A percentile compares a stretch with the other conserved stretches of the same genome.
Conservation (phyloP, 2,888 invertebrate genomes). For the Subacronicta megacephala region DNA sequence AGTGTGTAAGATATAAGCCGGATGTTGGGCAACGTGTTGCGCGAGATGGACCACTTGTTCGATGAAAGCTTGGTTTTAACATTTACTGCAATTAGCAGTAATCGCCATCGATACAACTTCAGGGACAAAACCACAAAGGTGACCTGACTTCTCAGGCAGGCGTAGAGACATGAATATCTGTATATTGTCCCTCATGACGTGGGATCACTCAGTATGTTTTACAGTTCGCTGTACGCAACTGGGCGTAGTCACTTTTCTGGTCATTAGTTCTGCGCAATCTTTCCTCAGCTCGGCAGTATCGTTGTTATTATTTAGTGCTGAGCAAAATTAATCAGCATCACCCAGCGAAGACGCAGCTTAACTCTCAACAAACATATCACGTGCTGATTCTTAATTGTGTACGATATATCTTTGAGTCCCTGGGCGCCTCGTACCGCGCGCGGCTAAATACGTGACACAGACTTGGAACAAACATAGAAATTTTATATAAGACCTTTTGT, state of each 20-base stretch:
- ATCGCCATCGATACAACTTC: too few species aligned
- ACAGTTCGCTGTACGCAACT: too few species aligned
- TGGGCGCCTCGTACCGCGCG: slow-evolving; percentile 12
- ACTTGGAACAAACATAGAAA: slow-evolving; percentile 4
- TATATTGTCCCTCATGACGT: too few species aligned
- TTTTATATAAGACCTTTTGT: slow-evolving; percentile 5
- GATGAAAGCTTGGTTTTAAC: too few species aligned
- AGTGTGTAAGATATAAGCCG: neutral
- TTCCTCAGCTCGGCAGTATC: neutral
- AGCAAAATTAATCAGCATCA: neutral
- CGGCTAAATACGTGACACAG: slow-evolving; percentile 18
- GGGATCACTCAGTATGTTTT: too few species aligned
- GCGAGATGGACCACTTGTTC: too few species aligned
- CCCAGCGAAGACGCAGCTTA: slow-evolving; percentile 2
- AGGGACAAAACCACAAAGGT: too few species aligned
- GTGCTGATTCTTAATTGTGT: slow-evolving; percentile 26
- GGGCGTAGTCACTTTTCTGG: too few species aligned
- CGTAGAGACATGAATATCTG: too few species aligned
- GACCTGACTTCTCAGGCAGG: too few species aligned
- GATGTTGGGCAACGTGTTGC: slow-evolving; percentile 2
- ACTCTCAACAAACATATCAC: slow-evolving; percentile 1
- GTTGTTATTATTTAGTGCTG: neutral
- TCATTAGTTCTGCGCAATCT: neutral
- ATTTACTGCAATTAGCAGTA: too few species aligned
- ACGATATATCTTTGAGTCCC: slow-evolving; percentile 21